Evolutionary conservation across 1,140 invertebrate species (phyloP).

Genomic region (Nylanderia fulva): DNA sequence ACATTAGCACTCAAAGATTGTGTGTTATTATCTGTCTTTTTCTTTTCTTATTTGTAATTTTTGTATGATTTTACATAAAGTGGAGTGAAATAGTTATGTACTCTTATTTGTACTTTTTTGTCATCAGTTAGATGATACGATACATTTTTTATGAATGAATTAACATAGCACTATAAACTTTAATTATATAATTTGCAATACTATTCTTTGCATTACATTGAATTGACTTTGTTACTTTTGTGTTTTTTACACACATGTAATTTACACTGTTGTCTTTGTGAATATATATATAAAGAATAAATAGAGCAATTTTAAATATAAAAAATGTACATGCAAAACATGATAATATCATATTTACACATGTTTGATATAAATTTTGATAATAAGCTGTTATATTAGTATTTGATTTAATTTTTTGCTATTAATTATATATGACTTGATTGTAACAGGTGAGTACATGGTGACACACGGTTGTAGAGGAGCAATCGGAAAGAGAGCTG

Average conservation of each 20-base stretch:
- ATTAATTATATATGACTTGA: slow-evolving; percentile 14
- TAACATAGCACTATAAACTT: background rate
- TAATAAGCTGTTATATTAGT: background rate
- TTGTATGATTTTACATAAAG: background rate
- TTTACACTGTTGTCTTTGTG: background rate
- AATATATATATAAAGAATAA: background rate
- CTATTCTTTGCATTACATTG: background rate
- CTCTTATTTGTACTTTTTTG: background rate
- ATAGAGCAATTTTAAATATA: background rate
- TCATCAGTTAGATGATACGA: background rate
- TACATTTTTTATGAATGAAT: background rate
- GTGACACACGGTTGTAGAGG: slow-evolving; percentile 83
- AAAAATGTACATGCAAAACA: background rate
- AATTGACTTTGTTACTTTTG: background rate
- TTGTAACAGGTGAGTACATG: slow-evolving; percentile 82
- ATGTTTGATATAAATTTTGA: background rate
- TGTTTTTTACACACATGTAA: background rate
- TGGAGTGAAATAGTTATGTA: background rate
- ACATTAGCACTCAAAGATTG: background rate
- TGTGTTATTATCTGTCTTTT: background rate
- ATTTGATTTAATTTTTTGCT: background rate
- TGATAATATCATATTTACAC: background rate
- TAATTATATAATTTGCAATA: background rate
- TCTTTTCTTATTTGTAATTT: background rate
- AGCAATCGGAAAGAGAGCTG: slow-evolving; percentile 79